phyloP scores from a whole-genome alignment of 2,113 vertebrate species.

The Tonatia bakeri region DNA sequence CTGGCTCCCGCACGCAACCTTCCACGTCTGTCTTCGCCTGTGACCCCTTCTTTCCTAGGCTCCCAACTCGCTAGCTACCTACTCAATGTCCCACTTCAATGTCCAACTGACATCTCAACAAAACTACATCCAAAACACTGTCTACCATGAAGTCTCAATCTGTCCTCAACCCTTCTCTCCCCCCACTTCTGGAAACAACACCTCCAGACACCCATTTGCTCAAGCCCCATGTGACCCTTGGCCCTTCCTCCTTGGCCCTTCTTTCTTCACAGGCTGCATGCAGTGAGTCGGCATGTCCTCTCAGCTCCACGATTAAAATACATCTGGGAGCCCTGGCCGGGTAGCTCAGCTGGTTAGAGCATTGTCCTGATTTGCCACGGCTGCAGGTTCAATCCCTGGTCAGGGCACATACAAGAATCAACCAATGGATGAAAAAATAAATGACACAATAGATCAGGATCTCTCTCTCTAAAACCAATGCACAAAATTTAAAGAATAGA shows the following conservation, averaged over 20 bases:
- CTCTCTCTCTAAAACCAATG: too few relatives aligned
- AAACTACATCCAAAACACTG: background rate
- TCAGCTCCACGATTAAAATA: background rate
- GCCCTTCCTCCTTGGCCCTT: background rate
- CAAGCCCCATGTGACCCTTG: background rate
- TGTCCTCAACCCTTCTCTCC: background rate
- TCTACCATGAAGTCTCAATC: background rate
- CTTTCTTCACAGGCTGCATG: background rate
- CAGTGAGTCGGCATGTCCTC: background rate
- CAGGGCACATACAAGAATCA: too few relatives aligned
- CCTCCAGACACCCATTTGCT: background rate
- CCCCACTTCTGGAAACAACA: background rate
- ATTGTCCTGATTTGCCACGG: too few relatives aligned
- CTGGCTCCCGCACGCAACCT: background rate
- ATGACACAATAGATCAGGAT: too few relatives aligned
- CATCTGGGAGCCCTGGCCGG: too few relatives aligned
- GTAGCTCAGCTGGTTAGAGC: too few relatives aligned
- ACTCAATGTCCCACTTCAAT: background rate
- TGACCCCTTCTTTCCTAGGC: background rate
- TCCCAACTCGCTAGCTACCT: background rate
- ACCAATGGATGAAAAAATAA: too few relatives aligned
- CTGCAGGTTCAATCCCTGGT: too few relatives aligned
- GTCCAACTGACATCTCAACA: background rate
- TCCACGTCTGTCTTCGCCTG: fast-evolving
- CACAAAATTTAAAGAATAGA: too few relatives aligned